Percentiles rank a stretch among this genome's conserved stretches.
phyloP scores from a whole-genome alignment of 2,888 invertebrate species.

The Poecilus cupreus region DNA sequence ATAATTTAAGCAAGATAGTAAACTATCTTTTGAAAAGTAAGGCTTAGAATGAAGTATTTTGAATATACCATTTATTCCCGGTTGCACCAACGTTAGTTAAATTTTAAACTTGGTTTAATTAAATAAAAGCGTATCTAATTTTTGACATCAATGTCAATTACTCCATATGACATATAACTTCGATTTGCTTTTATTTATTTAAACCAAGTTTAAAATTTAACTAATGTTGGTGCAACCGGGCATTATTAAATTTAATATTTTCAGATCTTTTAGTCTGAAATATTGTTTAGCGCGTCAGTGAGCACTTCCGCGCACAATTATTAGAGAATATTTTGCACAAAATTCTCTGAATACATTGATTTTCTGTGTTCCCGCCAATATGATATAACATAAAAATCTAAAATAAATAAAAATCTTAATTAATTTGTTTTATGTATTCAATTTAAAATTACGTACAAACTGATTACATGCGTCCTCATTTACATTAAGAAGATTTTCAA shows the following conservation, averaged over 20 bases:
- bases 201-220: no score
- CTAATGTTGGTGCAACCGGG: no score
- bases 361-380: slow-evolving; percentile 1
- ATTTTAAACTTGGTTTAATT: no score
- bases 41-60: no score
- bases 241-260: neutral
- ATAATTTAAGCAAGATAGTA: no score
- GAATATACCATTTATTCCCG: no score
- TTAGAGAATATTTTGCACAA: neutral
- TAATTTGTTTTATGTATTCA: neutral
- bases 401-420: neutral
- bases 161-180: no score
- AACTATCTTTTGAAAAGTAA: no score
- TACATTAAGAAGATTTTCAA: neutral
- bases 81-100: no score
- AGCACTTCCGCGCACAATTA: neutral
- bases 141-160: no score
- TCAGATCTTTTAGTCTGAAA: neutral
- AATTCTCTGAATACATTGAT: neutral
- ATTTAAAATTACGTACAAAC: neutral
- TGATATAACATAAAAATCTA: neutral
- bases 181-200: no score
- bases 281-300: neutral
- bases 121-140: neutral
- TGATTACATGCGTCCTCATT: slow-evolving; percentile 1